Conservation (phyloP, 2,113 vertebrate genomes). For the Gambusia affinis region DNA sequence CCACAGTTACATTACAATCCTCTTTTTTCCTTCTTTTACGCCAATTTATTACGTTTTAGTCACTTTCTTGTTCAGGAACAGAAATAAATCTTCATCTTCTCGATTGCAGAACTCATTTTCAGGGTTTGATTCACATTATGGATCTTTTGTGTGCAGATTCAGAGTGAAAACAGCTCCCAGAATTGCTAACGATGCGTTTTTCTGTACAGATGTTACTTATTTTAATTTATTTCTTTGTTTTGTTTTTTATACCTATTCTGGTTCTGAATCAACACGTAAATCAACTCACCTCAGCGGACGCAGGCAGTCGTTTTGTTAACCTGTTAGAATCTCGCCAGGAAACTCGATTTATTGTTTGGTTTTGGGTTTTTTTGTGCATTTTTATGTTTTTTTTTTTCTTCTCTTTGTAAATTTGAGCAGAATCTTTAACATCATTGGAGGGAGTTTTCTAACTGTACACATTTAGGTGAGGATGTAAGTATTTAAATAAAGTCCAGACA, state of each 20-base stretch:
- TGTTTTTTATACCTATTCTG: slow-evolving; percentile 42
- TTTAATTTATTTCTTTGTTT: slow-evolving; percentile 82
- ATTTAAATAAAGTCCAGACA: slow-evolving; percentile 81
- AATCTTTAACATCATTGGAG: slow-evolving; percentile 59
- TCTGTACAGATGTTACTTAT: slow-evolving; percentile 69
- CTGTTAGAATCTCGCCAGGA: slow-evolving; percentile 8
- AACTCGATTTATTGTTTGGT: slow-evolving; percentile 23
- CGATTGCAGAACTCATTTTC: too few relatives aligned
- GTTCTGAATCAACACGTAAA: slow-evolving; percentile 59
- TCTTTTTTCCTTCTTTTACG: background rate
- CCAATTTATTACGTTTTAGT: background rate
- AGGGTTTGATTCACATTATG: too few relatives aligned
- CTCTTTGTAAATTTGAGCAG: slow-evolving; percentile 65
- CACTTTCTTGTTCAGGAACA: too few relatives aligned
- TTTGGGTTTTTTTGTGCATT: slow-evolving; percentile 36
- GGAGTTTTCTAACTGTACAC: slow-evolving; percentile 80
- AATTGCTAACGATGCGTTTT: slow-evolving; percentile 20
- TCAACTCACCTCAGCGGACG: slow-evolving; percentile 27
- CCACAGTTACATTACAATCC: background rate
- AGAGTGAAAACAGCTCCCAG: background rate
- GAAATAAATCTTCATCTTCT: too few relatives aligned
- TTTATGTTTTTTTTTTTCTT: slow-evolving; percentile 47
- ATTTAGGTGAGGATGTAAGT: slow-evolving; percentile 77
- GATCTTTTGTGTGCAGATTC: too few relatives aligned
- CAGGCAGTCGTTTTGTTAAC: background rate